Conservation (phyloP, 1,140 invertebrate species). For the Brachionus koreanus region DNA sequence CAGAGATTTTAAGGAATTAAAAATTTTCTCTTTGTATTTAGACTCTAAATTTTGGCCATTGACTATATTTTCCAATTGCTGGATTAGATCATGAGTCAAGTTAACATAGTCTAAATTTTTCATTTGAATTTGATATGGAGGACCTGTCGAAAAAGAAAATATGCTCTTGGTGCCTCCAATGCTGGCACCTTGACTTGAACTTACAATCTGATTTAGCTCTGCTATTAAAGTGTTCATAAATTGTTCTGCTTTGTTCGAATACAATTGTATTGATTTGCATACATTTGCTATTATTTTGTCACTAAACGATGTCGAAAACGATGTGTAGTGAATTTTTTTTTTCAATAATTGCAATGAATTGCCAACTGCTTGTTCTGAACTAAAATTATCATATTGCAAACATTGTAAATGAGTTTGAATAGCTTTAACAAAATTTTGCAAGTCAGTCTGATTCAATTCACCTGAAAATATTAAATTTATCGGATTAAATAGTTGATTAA, state of each 20-base stretch:
- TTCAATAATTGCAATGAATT: not conserved
- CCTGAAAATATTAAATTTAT: constrained; percentile 74
- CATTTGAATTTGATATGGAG: not conserved
- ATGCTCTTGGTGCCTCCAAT: constrained; percentile 45
- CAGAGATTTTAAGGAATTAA: constrained; percentile 23
- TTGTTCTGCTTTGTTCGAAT: constrained; percentile 74
- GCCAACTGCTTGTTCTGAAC: not conserved
- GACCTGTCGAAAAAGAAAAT: not conserved
- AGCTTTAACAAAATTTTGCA: not conserved
- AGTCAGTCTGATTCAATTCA: constrained; percentile 45
- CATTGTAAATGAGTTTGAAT: not conserved
- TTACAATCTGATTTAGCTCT: not conserved
- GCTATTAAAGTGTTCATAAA: constrained; percentile 60
- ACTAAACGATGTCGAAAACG: not conserved
- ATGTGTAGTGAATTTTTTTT: not conserved
- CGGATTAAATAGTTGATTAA: constrained; percentile 76
- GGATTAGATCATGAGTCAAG: constrained; percentile 14
- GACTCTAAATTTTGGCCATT: not conserved
- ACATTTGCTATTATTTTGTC: constrained; percentile 26
- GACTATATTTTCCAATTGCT: not conserved
- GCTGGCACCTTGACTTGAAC: not conserved
- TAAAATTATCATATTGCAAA: constrained; percentile 14
- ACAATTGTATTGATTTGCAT: constrained; percentile 71
- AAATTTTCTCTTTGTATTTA: not conserved
- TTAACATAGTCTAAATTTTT: constrained; percentile 20